Conservation (phyloP, 1,140 invertebrate species). For the Lethocerus indicus region DNA sequence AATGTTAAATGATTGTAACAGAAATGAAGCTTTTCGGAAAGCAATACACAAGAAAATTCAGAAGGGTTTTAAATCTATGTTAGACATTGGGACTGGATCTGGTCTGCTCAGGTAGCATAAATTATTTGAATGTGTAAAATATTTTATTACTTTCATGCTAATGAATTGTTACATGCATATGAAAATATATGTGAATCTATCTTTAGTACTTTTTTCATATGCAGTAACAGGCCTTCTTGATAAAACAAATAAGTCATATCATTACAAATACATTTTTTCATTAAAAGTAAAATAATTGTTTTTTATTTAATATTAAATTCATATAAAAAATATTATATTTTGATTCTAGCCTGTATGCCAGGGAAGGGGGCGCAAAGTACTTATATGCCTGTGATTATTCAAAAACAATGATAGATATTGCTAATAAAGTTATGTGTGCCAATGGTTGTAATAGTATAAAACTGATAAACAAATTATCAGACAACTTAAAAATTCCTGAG, state of each 20-base stretch:
- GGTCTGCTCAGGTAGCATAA: constrained; percentile 29
- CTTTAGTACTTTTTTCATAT: too few relatives aligned
- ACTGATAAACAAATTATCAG: constrained; percentile 33
- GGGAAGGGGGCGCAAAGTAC: constrained; percentile 30
- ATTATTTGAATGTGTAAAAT: too few relatives aligned
- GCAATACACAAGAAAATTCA: constrained; percentile 40
- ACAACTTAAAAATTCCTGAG: constrained; percentile 29
- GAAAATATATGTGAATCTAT: too few relatives aligned
- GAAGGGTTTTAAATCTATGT: constrained; percentile 32
- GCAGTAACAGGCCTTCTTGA: too few relatives aligned
- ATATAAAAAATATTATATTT: not conserved
- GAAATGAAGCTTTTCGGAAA: constrained; percentile 43
- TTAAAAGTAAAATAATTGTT: not conserved
- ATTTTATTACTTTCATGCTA: too few relatives aligned
- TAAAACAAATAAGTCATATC: too few relatives aligned
- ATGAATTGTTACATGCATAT: too few relatives aligned
- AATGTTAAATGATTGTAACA: constrained; percentile 56
- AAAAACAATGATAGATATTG: constrained; percentile 38
- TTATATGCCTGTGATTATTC: constrained; percentile 49
- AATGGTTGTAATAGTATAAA: constrained; percentile 28
- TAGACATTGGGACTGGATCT: constrained; percentile 61
- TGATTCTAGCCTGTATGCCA: constrained; percentile 37
- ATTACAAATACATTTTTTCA: too few relatives aligned
- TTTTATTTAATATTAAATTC: not conserved
- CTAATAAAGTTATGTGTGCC: constrained; percentile 31